A percentile compares a stretch with the other conserved stretches of the same genome.
These are phyloP conservation scores for Drosophila teissieri DNA, from an alignment of 1,140 invertebrate genomes.

Conservation along the genomic window DNA sequence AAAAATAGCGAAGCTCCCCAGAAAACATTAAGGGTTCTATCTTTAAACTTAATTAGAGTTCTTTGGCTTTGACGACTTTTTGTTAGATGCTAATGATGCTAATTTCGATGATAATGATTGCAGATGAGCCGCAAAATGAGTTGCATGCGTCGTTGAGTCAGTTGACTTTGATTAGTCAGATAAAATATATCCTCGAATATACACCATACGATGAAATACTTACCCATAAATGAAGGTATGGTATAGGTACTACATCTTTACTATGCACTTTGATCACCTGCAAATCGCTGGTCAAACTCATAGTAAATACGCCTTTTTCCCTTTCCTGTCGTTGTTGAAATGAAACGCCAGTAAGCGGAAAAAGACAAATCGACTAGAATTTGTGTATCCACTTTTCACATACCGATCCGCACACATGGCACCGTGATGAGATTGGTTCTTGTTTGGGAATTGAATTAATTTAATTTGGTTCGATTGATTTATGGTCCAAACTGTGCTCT, in stretches of 20 bases:
- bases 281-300: slow-evolving; percentile 63
- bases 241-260: too few relatives aligned
- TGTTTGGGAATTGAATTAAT: slow-evolving; percentile 70
- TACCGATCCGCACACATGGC: slow-evolving; percentile 53
- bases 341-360: slow-evolving; percentile 84
- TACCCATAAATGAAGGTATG: slow-evolving; percentile 1
- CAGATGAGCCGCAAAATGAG: slow-evolving; percentile 55
- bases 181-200: slow-evolving; percentile 4
- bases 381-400: slow-evolving; percentile 30
- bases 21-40: neutral
- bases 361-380: slow-evolving; percentile 85
- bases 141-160: slow-evolving; percentile 38
- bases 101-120: slow-evolving; percentile 22
- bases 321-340: slow-evolving; percentile 82
- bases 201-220: slow-evolving; percentile 16
- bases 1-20: neutral
- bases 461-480: slow-evolving; percentile 78
- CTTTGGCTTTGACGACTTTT: neutral
- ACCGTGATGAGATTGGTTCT: slow-evolving; percentile 29
- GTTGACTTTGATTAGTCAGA: slow-evolving; percentile 45
- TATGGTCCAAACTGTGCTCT: slow-evolving; percentile 62
- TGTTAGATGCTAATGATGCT: neutral
- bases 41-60: slow-evolving; percentile 7
- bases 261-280: neutral
- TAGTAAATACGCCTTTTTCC: slow-evolving; percentile 84